Base-by-base conservation (phyloP, 1,140 invertebrate genomes). In the Listronotus oregonensis region DNA sequence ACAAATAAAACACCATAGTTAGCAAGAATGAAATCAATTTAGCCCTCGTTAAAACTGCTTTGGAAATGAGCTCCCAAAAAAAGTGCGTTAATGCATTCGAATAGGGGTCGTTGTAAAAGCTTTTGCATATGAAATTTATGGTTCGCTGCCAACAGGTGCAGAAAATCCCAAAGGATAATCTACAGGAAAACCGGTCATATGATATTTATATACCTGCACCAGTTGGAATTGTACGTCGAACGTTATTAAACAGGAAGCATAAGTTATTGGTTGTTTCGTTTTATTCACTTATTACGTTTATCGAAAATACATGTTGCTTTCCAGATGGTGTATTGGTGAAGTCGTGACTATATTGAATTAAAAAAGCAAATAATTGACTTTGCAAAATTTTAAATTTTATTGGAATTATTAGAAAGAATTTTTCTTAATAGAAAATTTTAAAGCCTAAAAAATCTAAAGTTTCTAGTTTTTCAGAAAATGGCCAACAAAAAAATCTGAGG, bases 91-190 rank as follows among this genome's bases (percentile, higher is more conserved):
- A 57, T 44, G 42, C 21, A 57, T 59, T 37, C 31, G 18, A 9
- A 49, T 11, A 37, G 44, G 57, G 57, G 44, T 49, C 46, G 56
- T 47, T 46, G 31, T 47, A 59, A 59, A 59, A 59, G 43, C 57
- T 43, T 59, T 59, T 59, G 57, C 57, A 59, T 59, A 59, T 37
- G 57, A 49, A 59, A 59, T 59, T 59, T 59, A 59, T 49, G 44
- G 57, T 39, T 49, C 7, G 17, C 15, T 59, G 47, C 57, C 43
- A 59, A 59, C 57, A 59, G 57, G 57, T 59, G 57, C 57, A 49
- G 27, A 49, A 49, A 37, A 59, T 59, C 57, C 57, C 57, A 59
- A 49, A 49, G 57, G 57, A 59, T 49, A 37, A 27, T 10, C 27
- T 59, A 21, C 10, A 49, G 34, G 27, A 14, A 37, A 17, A n/a